These are phyloP conservation scores for Cordilura impudica DNA, from an alignment of 2,888 invertebrate genomes.

Conservation along the genomic window DNA sequence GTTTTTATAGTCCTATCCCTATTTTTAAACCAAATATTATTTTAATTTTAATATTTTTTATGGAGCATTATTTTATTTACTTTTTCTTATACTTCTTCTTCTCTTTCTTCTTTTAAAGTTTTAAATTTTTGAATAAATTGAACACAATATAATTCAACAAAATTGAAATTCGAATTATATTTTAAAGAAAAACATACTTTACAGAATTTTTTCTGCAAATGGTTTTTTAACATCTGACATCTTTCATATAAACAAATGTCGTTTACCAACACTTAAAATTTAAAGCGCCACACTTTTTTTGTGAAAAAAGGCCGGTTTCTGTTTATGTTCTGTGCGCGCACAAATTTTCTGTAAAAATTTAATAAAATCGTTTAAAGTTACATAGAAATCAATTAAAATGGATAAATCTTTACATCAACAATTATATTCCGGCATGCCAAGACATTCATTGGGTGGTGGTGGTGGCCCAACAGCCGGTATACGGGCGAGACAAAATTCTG, in stretches of 20 bases:
- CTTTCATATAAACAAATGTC: not conserved
- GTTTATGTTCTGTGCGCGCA: constrained; percentile 21
- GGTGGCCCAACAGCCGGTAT: constrained; percentile 56
- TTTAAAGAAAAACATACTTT: no score
- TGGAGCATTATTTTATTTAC: no score
- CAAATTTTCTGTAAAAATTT: not conserved
- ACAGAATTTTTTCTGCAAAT: not conserved
- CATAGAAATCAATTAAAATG: constrained; percentile 59
- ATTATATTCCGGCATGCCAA: constrained; percentile 65
- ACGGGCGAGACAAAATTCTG: constrained; percentile 67
- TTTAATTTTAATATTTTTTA: no score
- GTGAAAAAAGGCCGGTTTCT: constrained; percentile 41
- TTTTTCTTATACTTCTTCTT: no score
- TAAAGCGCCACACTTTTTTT: constrained; percentile 36
- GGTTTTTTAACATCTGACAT: not conserved
- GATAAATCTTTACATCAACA: constrained; percentile 72
- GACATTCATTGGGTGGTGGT: constrained; percentile 69
- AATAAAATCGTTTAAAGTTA: not conserved
- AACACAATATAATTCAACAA: no score
- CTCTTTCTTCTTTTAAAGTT: no score
- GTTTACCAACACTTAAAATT: constrained; percentile 11
- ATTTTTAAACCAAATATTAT: no score
- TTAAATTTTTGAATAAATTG: no score
- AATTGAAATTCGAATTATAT: no score
- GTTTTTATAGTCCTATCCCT: no score